A percentile compares a stretch with the other conserved stretches of the same genome.
Evolutionary conservation across 1,140 invertebrate species (phyloP).

Genomic region (Drosophila baimaii): DNA sequence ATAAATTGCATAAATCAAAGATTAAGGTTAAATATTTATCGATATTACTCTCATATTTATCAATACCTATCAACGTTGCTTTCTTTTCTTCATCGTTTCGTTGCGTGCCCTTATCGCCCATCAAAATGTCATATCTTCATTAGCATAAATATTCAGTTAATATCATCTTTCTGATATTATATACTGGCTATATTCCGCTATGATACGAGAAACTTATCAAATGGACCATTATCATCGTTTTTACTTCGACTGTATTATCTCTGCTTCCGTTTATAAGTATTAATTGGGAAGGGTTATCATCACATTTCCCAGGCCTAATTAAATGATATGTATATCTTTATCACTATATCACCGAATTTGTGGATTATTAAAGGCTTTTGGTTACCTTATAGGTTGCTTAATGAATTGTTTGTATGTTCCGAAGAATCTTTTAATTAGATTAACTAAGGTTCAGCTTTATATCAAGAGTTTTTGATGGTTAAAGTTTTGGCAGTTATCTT

Average conservation of each 20-base stretch:
- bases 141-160: background rate
- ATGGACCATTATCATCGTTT: background rate
- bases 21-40: no score
- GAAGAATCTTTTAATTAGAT: background rate
- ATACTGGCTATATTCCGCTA: background rate
- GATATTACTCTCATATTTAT: no score
- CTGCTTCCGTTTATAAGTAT: conserved; percentile 10
- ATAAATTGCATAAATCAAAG: no score
- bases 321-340: background rate
- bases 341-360: background rate
- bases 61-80: background rate
- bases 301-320: background rate
- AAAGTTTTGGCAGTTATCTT: background rate
- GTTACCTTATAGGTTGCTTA: background rate
- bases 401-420: background rate
- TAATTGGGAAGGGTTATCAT: background rate
- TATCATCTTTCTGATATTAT: background rate
- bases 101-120: background rate
- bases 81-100: background rate
- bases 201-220: background rate
- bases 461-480: background rate
- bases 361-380: background rate
- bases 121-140: background rate
- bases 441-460: background rate
- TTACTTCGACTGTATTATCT: background rate